A percentile compares a stretch with the other conserved stretches of the same genome.
These are phyloP conservation scores for Leptodactylus fallax DNA, from an alignment of 2,797 vertebrate genomes.

Conservation along the genomic window DNA sequence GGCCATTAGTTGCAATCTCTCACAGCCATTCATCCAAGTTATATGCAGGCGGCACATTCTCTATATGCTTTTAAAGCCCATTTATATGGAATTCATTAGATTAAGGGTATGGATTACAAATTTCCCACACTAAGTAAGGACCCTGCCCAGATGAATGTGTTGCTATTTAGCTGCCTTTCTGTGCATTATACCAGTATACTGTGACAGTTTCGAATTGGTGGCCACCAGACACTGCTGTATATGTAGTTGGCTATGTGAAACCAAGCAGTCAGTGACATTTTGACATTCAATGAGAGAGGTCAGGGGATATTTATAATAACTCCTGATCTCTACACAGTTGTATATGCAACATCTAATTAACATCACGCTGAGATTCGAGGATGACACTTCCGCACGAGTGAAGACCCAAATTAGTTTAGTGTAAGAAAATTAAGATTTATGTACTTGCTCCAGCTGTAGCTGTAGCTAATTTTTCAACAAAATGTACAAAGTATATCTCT, in stretches of 20 bases:
- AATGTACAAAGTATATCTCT: neutral
- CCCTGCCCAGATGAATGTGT: neutral
- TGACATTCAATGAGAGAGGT: neutral
- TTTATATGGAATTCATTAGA: neutral
- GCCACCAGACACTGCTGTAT: too few species aligned
- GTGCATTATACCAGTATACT: neutral
- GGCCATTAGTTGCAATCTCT: neutral
- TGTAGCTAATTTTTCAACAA: neutral
- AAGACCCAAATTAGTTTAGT: constrained; percentile 27
- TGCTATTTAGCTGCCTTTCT: neutral
- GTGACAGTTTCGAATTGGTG: too few species aligned
- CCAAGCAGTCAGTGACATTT: neutral
- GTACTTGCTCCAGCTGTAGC: constrained; percentile 24
- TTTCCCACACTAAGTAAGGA: neutral
- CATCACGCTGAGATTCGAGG: neutral
- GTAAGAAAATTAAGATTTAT: constrained; percentile 23
- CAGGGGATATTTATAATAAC: neutral
- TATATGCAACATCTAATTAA: constrained; percentile 8
- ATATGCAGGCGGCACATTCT: neutral
- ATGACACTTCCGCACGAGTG: constrained; percentile 23
- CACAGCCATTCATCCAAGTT: too few species aligned
- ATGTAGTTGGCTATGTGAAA: neutral
- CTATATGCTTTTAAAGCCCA: neutral
- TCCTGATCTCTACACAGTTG: constrained; percentile 2
- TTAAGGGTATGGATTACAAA: neutral